phyloP scores from a whole-genome alignment of 2,797 vertebrate species.

The Darevskia mixta region DNA sequence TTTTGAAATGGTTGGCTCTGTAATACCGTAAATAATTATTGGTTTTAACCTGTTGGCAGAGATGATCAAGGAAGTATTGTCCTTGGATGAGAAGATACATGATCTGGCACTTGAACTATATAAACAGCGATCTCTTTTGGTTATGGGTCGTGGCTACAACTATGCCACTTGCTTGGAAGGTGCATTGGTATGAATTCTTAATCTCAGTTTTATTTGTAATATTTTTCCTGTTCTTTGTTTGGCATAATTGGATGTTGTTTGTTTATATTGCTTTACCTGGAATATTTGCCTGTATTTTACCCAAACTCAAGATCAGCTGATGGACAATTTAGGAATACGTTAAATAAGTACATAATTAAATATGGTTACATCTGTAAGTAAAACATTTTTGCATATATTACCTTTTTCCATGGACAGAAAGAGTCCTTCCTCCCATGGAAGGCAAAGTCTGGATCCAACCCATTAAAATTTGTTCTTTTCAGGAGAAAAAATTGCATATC shows the following conservation, averaged over 20 bases:
- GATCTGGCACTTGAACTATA: slow-evolving; percentile 90
- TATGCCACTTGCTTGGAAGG: slow-evolving; percentile 96
- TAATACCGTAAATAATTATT: slow-evolving; percentile 5
- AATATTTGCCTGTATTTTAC: neutral
- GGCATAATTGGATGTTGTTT: neutral
- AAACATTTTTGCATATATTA: neutral
- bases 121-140: slow-evolving; percentile 90
- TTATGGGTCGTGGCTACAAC: slow-evolving; percentile 96
- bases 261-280: neutral
- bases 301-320: neutral
- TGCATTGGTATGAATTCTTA: slow-evolving; percentile 87
- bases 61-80: slow-evolving; percentile 90
- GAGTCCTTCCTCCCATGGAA: no score
- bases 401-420: neutral
- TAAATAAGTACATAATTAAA: neutral
- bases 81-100: slow-evolving; percentile 90
- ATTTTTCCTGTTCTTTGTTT: neutral
- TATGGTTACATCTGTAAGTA: neutral
- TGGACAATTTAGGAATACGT: neutral
- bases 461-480: neutral
- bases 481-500: no score
- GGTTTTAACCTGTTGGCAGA: slow-evolving; percentile 74
- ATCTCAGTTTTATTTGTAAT: neutral
- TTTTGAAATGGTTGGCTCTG: neutral
- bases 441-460: neutral